Percentiles rank a stretch among this genome's conserved stretches.
Conservation (phyloP, 2,888 invertebrate genomes). For the Tuta absoluta region DNA sequence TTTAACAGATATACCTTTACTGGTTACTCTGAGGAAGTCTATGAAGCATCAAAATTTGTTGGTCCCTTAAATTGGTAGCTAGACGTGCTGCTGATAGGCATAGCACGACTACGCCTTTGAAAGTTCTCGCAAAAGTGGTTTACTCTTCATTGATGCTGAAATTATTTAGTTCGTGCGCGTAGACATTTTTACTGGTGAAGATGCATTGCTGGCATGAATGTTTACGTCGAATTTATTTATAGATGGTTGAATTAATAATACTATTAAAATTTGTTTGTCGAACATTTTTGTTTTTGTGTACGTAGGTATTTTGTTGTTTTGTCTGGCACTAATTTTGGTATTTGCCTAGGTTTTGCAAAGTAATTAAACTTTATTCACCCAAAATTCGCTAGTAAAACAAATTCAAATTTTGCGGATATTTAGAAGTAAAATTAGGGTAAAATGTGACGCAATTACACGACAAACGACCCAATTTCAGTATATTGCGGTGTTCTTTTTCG, state of each 20-base stretch:
- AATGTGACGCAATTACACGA: constrained; percentile 12
- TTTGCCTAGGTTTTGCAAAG: not conserved
- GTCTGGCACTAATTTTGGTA: not conserved
- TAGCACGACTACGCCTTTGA: not conserved
- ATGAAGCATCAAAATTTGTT: no score
- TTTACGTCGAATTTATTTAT: not conserved
- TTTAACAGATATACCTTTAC: no score
- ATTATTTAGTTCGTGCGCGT: not conserved
- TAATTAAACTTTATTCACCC: not conserved
- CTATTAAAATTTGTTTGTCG: no score
- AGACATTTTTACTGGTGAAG: not conserved
- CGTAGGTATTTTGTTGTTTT: not conserved
- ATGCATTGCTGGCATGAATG: not conserved
- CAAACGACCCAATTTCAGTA: constrained; percentile 13
- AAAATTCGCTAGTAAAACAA: not conserved
- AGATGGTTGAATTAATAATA: not conserved
- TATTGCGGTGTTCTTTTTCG: constrained; percentile 22
- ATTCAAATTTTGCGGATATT: not conserved
- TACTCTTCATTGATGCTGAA: not conserved
- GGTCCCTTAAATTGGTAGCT: no score
- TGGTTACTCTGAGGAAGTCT: no score
- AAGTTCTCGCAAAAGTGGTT: not conserved
- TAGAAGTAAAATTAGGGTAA: not conserved
- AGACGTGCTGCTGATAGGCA: no score
- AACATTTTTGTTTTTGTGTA: not conserved